phyloP scores from a whole-genome alignment of 2,888 invertebrate species.

The Himalopsyche tibetana region DNA sequence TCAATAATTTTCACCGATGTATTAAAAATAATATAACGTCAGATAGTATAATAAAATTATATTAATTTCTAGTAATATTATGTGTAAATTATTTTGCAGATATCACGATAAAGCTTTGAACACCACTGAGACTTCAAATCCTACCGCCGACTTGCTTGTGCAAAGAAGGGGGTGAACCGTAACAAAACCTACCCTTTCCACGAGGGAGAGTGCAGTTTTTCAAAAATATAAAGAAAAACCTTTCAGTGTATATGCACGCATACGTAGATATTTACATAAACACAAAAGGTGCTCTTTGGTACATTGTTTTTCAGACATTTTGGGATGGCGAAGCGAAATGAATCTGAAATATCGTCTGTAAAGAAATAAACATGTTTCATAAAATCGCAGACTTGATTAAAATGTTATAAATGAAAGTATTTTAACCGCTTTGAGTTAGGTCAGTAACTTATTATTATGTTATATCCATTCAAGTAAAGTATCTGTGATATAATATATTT shows the following conservation, averaged over 20 bases:
- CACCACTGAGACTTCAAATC: neutral
- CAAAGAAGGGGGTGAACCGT: conserved; percentile 57
- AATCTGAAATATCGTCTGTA: conserved; percentile 17
- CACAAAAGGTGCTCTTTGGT: conserved; percentile 50
- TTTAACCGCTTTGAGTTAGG: neutral
- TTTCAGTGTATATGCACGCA: conserved; percentile 14
- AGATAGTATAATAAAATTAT: no score
- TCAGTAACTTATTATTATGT: no score
- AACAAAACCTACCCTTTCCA: conserved; percentile 60
- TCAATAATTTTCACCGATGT: no score
- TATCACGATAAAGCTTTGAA: neutral
- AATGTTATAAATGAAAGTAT: conserved; percentile 14
- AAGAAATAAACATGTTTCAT: conserved; percentile 29
- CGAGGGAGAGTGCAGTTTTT: conserved; percentile 62
- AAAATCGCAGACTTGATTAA: conserved; percentile 7
- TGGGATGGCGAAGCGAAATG: conserved; percentile 21
- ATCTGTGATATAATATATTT: no score
- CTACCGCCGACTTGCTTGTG: conserved; percentile 25
- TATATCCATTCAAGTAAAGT: no score
- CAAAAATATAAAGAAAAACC: conserved; percentile 58
- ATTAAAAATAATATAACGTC: no score
- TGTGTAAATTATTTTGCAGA: no score
- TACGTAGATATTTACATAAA: conserved; percentile 55
- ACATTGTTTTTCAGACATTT: conserved; percentile 34
- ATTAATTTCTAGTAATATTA: no score